Percentiles rank a stretch among this genome's conserved stretches.
Conservation (phyloP, 2,888 invertebrate species). For the Eilema caniola region DNA sequence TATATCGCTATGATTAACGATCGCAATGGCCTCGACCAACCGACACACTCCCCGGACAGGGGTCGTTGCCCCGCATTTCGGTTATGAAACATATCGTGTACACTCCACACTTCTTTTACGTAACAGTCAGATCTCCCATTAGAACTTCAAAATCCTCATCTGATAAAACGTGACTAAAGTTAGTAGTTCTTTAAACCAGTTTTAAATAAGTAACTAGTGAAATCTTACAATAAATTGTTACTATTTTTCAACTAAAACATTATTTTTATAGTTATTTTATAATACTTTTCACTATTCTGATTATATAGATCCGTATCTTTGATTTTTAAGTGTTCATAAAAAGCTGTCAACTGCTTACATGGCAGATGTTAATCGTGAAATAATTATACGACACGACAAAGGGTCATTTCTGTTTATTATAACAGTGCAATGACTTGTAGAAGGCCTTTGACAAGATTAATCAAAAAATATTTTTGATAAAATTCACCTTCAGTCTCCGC, state of each 20-base stretch:
- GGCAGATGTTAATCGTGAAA: neutral
- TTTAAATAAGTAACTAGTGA: too few species aligned
- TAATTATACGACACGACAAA: neutral
- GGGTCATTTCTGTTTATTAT: neutral
- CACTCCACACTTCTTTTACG: constrained; percentile 45
- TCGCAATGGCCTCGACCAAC: constrained; percentile 80
- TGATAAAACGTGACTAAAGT: neutral
- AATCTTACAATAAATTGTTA: too few species aligned
- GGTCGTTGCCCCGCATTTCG: constrained; percentile 80
- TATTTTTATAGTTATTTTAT: neutral
- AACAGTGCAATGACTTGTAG: constrained; percentile 13
- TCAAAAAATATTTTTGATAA: constrained; percentile 9
- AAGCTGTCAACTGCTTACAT: neutral
- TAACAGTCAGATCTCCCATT: constrained; percentile 26
- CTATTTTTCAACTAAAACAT: neutral
- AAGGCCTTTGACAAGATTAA: constrained; percentile 17
- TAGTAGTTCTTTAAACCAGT: neutral
- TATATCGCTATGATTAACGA: constrained; percentile 73
- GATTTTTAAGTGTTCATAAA: neutral
- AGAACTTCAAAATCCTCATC: constrained; percentile 12
- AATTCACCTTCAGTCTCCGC: neutral
- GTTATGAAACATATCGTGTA: constrained; percentile 68
- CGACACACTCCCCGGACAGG: constrained; percentile 76
- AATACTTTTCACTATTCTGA: neutral
- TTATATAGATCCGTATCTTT: too few species aligned